Evolutionary conservation across 2,888 invertebrate species (phyloP).

Genomic region (Suillia variegata): DNA sequence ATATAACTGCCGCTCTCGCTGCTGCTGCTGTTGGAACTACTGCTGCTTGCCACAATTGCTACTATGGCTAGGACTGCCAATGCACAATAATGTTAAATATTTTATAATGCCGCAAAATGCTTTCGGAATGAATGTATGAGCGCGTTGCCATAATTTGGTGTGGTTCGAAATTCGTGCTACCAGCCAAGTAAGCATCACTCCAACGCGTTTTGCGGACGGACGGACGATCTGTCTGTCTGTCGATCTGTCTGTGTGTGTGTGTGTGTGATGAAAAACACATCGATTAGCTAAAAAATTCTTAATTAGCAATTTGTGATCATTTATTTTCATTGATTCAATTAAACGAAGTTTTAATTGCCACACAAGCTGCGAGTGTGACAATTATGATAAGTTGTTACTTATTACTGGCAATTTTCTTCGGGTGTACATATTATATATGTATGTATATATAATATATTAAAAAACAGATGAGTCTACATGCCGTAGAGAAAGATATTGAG

Average conservation of each 20-base stretch:
- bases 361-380: no score
- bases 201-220: neutral
- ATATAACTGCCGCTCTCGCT: neutral
- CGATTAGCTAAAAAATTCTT: slow-evolving; percentile 23
- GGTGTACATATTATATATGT: no score
- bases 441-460: no score
- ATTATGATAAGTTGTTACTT: no score
- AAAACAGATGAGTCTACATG: no score
- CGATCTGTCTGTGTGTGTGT: no score
- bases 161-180: no score
- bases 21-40: no score
- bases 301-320: slow-evolving; percentile 25
- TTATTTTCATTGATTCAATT: slow-evolving; percentile 25
- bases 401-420: no score
- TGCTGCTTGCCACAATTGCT: neutral
- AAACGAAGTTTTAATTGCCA: slow-evolving; percentile 21
- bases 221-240: no score
- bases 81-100: slow-evolving; percentile 48
- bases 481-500: no score
- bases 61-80: slow-evolving; percentile 19
- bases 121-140: slow-evolving; percentile 48
- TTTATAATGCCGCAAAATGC: slow-evolving; percentile 53
- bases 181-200: slow-evolving; percentile 2
- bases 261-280: no score
- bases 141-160: slow-evolving; percentile 26